These are phyloP conservation scores for Neomonachus schauinslandi DNA, from an alignment of 2,113 vertebrate species.

Conservation along the genomic window DNA sequence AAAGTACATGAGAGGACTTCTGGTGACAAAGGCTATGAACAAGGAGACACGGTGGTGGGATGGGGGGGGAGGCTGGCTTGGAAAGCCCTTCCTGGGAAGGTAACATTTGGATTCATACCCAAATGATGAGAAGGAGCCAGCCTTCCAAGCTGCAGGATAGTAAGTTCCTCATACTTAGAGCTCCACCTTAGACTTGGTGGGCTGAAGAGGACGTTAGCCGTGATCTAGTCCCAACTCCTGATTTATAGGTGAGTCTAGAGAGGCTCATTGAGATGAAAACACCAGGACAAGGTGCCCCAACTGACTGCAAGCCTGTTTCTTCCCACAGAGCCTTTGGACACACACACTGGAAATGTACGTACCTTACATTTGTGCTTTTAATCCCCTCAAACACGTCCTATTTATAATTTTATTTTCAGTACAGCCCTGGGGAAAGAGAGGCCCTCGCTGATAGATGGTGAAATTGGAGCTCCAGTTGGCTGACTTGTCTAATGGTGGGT, in stretches of 20 bases:
- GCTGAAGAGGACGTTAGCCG: neutral
- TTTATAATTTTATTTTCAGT: neutral
- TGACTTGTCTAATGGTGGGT: neutral
- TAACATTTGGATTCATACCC: neutral
- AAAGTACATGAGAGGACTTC: neutral
- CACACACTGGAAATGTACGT: neutral
- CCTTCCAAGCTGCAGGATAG: neutral
- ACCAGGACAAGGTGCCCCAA: neutral
- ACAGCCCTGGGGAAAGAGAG: neutral
- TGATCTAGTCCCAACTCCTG: neutral
- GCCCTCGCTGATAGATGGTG: neutral
- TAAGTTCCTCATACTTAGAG: neutral
- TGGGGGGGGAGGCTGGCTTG: neutral
- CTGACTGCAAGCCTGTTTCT: neutral
- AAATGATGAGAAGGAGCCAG: neutral
- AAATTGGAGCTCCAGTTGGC: neutral
- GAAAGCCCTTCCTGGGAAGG: neutral
- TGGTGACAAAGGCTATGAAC: neutral
- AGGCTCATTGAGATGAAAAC: neutral
- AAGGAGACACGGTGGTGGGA: rapidly evolving
- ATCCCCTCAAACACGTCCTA: neutral
- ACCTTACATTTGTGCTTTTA: neutral
- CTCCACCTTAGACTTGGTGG: neutral
- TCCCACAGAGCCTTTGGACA: neutral
- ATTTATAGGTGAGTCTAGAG: neutral